Conservation (phyloP, 2,113 vertebrate species). For the Antechinus flavipes region DNA sequence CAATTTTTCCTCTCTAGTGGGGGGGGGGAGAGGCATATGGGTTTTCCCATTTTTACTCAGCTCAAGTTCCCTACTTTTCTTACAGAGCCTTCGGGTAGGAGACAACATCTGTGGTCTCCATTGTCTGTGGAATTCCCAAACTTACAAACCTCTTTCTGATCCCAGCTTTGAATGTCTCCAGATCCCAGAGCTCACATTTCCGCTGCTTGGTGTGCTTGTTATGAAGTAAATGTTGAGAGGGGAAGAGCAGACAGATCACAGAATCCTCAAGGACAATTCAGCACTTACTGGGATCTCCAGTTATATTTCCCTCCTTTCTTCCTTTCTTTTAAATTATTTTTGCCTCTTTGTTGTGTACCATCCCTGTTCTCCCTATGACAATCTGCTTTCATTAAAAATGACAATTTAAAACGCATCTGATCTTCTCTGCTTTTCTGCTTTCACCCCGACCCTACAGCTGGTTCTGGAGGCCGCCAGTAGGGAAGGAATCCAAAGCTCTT, state of each 20-base stretch:
- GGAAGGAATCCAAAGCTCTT: neutral
- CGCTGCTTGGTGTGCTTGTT: neutral
- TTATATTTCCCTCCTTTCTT: neutral
- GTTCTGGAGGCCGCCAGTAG: neutral
- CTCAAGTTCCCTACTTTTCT: neutral
- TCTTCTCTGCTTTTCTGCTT: neutral
- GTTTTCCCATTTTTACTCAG: neutral
- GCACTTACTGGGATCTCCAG: neutral
- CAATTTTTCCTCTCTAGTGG: neutral
- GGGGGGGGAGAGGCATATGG: neutral
- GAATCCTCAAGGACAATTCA: neutral
- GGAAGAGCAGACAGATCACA: neutral
- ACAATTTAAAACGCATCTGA: neutral
- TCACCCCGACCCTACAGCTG: neutral
- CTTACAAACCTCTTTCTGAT: neutral
- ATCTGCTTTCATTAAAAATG: neutral
- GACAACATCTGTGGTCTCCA: neutral
- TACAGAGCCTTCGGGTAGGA: constrained; percentile 47
- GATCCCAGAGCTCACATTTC: neutral
- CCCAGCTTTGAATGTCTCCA: neutral
- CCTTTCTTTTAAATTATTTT: neutral
- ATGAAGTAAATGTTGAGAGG: neutral
- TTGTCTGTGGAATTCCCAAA: neutral
- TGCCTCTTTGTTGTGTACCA: neutral
- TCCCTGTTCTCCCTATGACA: neutral